phyloP scores from a whole-genome alignment of 1,140 invertebrate species.

The Scylla paramamosain region DNA sequence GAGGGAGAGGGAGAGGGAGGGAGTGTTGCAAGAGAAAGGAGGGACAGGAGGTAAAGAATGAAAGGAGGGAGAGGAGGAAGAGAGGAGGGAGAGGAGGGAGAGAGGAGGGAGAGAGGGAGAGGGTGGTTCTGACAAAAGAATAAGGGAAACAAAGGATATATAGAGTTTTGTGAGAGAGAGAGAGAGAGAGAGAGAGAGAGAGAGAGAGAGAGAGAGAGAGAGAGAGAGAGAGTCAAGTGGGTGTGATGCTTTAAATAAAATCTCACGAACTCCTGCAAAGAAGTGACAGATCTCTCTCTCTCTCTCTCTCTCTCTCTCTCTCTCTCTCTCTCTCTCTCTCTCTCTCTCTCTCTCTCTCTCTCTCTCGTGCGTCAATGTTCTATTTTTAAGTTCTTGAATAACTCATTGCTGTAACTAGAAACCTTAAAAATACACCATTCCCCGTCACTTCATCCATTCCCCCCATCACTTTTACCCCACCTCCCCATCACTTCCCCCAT shows the following conservation, averaged over 20 bases:
- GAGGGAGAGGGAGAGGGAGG: too few relatives aligned
- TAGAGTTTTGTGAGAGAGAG: background rate
- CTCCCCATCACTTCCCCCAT: background rate
- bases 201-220: slow-evolving; percentile 43
- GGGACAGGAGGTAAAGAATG: background rate
- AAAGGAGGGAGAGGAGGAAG: background rate
- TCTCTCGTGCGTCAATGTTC: background rate
- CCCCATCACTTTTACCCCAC: background rate
- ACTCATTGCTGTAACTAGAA: too few relatives aligned
- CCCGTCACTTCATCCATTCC: background rate
- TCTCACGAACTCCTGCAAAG: background rate
- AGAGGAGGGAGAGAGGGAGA: background rate
- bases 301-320: slow-evolving; percentile 37
- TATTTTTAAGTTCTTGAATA: too few relatives aligned
- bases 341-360: slow-evolving; percentile 6
- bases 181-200: slow-evolving; percentile 17
- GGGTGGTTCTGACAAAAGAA: background rate
- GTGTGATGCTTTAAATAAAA: background rate
- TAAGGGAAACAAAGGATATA: background rate
- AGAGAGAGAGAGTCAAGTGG: background rate
- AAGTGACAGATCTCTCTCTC: background rate
- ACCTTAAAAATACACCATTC: background rate
- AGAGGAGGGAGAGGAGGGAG: background rate
- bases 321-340: slow-evolving; percentile 49
- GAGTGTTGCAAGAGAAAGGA: background rate